These are phyloP conservation scores for Rhinatrema bivittatum DNA, from an alignment of 2,797 vertebrate species.

Conservation along the genomic window DNA sequence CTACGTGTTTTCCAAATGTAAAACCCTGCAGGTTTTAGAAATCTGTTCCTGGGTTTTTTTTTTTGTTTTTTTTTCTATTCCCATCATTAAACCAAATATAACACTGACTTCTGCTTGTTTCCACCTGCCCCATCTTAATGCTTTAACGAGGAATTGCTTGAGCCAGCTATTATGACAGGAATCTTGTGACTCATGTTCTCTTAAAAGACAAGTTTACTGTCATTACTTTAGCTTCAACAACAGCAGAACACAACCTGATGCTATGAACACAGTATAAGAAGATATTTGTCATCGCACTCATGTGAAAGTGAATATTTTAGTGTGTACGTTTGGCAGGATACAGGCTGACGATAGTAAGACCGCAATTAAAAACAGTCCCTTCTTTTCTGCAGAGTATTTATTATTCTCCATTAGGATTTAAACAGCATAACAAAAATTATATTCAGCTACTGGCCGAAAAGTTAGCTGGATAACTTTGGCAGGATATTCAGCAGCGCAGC, in stretches of 20 bases:
- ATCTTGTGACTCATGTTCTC: conserved; percentile 21
- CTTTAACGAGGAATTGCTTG: conserved; percentile 17
- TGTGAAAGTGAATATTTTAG: no score
- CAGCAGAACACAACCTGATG: conserved; percentile 8
- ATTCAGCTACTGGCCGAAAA: no score
- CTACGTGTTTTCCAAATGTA: no score
- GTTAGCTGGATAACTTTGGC: no score
- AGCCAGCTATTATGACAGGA: conserved; percentile 25
- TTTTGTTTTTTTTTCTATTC: not conserved
- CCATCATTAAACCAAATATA: not conserved
- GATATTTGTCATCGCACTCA: no score
- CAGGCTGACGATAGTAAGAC: no score
- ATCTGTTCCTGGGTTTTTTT: not conserved
- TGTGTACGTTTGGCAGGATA: no score
- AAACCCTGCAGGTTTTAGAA: conserved; percentile 3
- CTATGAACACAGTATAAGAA: not conserved
- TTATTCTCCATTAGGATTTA: no score
- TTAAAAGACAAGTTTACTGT: conserved; percentile 23
- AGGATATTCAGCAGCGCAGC: no score
- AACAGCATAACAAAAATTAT: no score
- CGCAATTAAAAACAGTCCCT: no score
- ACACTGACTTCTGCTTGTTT: conserved; percentile 11
- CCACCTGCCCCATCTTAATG: conserved; percentile 22
- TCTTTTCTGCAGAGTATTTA: no score
- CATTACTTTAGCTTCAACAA: conserved; percentile 21